Percentiles rank a stretch among this genome's conserved stretches.
phyloP scores from a whole-genome alignment of 2,797 vertebrate genomes.

The Holocentrus rufus region DNA sequence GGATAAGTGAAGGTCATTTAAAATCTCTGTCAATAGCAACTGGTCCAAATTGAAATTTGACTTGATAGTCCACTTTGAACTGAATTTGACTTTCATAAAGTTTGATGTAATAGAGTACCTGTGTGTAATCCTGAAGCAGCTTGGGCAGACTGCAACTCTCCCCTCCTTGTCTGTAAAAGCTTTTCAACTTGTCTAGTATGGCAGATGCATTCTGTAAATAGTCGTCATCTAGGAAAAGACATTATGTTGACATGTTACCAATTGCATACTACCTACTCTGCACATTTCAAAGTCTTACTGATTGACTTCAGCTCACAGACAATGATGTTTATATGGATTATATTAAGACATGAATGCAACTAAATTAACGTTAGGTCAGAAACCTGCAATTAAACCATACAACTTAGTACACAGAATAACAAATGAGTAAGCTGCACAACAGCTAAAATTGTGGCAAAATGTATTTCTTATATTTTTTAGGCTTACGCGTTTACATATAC shows the following conservation, averaged over 20 bases:
- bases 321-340: not conserved
- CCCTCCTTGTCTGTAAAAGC: slow-evolving; percentile 85
- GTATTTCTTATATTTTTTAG: too few relatives aligned
- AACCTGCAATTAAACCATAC: too few relatives aligned
- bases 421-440: too few relatives aligned
- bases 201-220: slow-evolving; percentile 92
- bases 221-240: slow-evolving; percentile 85
- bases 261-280: not conserved
- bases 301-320: not conserved
- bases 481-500: not conserved
- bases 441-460: too few relatives aligned
- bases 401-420: too few relatives aligned
- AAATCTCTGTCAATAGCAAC: too few relatives aligned
- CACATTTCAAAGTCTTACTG: not conserved
- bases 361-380: not conserved
- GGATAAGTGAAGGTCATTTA: too few relatives aligned
- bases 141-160: slow-evolving; percentile 84
- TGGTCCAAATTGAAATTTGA: not conserved
- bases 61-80: not conserved
- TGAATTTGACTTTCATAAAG: not conserved
- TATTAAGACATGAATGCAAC: not conserved
- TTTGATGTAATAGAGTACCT: slow-evolving; percentile 81
- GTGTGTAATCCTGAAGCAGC: slow-evolving; percentile 92
- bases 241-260: slow-evolving; percentile 44
- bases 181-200: slow-evolving; percentile 88